phyloP scores from a whole-genome alignment of 2,797 vertebrate genomes.

The Hapalemur alaotrensis region DNA sequence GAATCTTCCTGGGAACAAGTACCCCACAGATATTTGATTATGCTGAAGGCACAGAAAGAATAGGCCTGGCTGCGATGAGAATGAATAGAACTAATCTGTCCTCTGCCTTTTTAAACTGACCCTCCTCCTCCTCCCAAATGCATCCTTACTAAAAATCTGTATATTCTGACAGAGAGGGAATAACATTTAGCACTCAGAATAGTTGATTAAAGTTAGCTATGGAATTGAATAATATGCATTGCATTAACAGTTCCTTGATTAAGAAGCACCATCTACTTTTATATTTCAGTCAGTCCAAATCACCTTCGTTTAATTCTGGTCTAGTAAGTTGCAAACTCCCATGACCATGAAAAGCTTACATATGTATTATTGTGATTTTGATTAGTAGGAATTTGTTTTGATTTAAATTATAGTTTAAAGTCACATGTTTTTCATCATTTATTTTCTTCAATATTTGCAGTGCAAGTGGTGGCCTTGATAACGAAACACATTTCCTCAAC shows the following conservation, averaged over 20 bases:
- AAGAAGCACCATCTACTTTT: not conserved
- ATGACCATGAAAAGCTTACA: not conserved
- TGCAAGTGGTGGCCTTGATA: slow-evolving; percentile 97
- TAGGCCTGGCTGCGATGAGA: not conserved
- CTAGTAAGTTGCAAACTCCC: not conserved
- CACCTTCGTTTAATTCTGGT: not conserved
- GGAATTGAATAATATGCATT: not conserved
- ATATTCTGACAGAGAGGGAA: not conserved
- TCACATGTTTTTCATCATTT: not conserved
- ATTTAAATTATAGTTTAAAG: not conserved
- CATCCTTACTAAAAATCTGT: not conserved
- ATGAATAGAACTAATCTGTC: not conserved
- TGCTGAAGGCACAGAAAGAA: not conserved
- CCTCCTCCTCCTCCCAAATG: not conserved
- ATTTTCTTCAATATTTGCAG: slow-evolving; percentile 82
- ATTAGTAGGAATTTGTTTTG: not conserved
- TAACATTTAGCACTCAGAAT: not conserved
- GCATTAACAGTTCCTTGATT: not conserved
- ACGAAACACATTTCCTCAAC: slow-evolving; percentile 98
- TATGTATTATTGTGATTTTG: not conserved
- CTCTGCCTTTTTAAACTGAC: not conserved
- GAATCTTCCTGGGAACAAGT: not conserved
- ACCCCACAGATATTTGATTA: not conserved
- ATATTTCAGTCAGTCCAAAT: not conserved
- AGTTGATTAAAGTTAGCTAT: not conserved